These are phyloP conservation scores for Setophaga kirtlandii DNA, from an alignment of 2,113 vertebrate genomes.

Conservation along the genomic window DNA sequence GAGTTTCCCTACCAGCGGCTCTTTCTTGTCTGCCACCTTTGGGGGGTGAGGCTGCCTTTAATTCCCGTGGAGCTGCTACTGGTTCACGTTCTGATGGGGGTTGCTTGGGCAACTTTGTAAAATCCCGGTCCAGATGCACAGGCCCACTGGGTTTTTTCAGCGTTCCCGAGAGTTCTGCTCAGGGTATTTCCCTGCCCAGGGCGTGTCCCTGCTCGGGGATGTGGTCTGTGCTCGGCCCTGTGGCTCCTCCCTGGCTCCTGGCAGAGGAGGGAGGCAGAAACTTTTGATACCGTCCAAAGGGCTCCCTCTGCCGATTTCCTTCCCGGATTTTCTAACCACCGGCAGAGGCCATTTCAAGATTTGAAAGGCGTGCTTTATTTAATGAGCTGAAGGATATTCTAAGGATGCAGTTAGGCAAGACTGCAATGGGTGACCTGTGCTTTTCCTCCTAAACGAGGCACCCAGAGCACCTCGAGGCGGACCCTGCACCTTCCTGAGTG, in stretches of 20 bases:
- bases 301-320: neutral
- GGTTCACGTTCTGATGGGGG: neutral
- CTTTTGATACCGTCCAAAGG: neutral
- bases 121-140: neutral
- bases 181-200: neutral
- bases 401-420: neutral
- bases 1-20: neutral
- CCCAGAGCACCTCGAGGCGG: neutral
- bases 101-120: neutral
- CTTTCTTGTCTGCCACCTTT: neutral
- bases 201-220: neutral
- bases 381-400: neutral
- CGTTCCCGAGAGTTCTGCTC: neutral
- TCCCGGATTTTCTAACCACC: rapidly evolving
- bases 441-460: neutral
- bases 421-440: rapidly evolving
- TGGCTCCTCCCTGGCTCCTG: neutral
- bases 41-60: rapidly evolving
- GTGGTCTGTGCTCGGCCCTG: rapidly evolving
- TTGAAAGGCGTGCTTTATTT: neutral
- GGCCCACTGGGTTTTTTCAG: rapidly evolving
- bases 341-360: neutral
- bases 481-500: neutral
- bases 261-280: neutral
- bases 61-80: neutral